A percentile compares a stretch with the other conserved stretches of the same genome.
Conservation (phyloP, 2,888 invertebrate species). For the Lycocerus yunnanus region DNA sequence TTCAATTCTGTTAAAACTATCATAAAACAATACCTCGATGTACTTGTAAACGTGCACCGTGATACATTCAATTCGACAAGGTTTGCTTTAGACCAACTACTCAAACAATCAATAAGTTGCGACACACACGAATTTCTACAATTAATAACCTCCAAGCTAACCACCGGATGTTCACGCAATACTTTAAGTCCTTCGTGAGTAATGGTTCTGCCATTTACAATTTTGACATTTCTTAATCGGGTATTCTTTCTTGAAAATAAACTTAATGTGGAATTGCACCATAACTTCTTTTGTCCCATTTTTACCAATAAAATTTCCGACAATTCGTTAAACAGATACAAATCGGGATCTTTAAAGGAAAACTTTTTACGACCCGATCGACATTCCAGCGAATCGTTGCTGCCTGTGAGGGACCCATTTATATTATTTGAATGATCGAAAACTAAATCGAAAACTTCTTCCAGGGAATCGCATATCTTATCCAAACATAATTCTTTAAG, state of each 20-base stretch:
- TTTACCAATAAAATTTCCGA: slow-evolving; percentile 61
- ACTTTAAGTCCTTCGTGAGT: slow-evolving; percentile 64
- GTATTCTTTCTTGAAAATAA: slow-evolving; percentile 66
- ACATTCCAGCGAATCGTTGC: slow-evolving; percentile 10
- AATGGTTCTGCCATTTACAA: slow-evolving; percentile 64
- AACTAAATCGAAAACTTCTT: slow-evolving; percentile 58
- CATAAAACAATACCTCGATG: slow-evolving; percentile 56
- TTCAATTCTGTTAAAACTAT: slow-evolving; percentile 65
- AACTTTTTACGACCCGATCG: slow-evolving; percentile 36
- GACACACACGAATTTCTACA: slow-evolving; percentile 50
- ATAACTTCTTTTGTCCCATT: slow-evolving; percentile 62
- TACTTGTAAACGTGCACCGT: slow-evolving; percentile 65
- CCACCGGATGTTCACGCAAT: slow-evolving; percentile 66
- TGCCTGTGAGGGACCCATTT: slow-evolving; percentile 32
- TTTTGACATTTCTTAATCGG: slow-evolving; percentile 62
- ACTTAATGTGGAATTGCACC: slow-evolving; percentile 65
- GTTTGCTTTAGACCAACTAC: slow-evolving; percentile 68
- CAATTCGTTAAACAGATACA: slow-evolving; percentile 62
- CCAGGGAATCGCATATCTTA: slow-evolving; percentile 66
- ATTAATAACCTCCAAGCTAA: slow-evolving; percentile 64
- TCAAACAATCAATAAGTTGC: slow-evolving; percentile 59
- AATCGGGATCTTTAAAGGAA: slow-evolving; percentile 60
- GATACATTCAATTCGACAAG: slow-evolving; percentile 65
- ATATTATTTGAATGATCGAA: slow-evolving; percentile 42
- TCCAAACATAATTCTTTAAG: slow-evolving; percentile 68